Percentiles rank a stretch among this genome's conserved stretches.
phyloP scores from a whole-genome alignment of 2,797 vertebrate species.

The Crypturellus tataupa region DNA sequence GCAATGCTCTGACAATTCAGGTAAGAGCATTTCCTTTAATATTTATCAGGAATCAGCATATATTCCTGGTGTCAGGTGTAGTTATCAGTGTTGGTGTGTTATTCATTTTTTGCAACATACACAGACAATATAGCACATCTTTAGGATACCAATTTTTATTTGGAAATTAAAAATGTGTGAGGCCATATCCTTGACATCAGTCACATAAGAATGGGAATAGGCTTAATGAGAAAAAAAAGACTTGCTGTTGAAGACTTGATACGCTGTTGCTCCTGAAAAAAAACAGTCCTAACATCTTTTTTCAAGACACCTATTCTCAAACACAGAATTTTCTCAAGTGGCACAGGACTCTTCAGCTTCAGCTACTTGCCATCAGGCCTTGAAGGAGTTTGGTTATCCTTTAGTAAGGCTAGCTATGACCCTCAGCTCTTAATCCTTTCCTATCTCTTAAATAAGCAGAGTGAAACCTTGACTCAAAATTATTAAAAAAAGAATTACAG shows the following conservation, averaged over 20 bases:
- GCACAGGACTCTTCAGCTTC: too few relatives aligned
- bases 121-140: not conserved
- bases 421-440: not conserved
- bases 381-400: not conserved
- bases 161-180: constrained; percentile 38
- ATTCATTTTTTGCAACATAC: not conserved
- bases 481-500: not conserved
- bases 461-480: not conserved
- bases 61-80: not conserved
- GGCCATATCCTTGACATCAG: not conserved
- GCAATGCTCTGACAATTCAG: not conserved
- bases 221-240: constrained; percentile 13
- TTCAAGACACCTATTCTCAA: constrained; percentile 21
- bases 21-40: not conserved
- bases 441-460: not conserved
- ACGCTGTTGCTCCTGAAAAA: not conserved
- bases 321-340: not conserved
- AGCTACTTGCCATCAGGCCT: too few relatives aligned
- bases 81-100: not conserved
- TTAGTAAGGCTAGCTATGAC: not conserved
- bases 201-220: constrained; percentile 23
- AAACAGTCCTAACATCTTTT: not conserved
- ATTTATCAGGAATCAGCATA: not conserved
- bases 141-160: not conserved
- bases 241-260: not conserved